A percentile compares a stretch with the other conserved stretches of the same genome.
These are phyloP conservation scores for Parazoanthus swiftii DNA, from an alignment of 92 coral and sea anemone species.

Conservation along the genomic window DNA sequence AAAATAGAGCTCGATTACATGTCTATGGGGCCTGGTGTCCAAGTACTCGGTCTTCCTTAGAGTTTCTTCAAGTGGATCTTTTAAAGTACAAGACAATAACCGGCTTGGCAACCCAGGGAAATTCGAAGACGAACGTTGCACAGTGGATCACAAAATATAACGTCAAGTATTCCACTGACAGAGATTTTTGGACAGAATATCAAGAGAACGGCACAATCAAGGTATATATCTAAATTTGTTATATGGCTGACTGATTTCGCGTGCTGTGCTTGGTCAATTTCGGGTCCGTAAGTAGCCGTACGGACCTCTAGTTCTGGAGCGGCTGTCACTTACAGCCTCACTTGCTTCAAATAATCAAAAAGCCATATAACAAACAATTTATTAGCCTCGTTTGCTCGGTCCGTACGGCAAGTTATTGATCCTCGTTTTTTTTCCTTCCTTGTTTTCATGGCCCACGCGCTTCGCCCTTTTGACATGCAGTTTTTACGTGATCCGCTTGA, in stretches of 20 bases:
- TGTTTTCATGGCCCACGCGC: too few relatives aligned
- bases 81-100: slow-evolving; percentile 47
- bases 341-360: too few relatives aligned
- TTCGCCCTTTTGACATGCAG: too few relatives aligned
- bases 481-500: too few relatives aligned
- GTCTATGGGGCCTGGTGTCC: slow-evolving; percentile 56
- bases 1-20: slow-evolving; percentile 40
- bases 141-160: slow-evolving; percentile 59
- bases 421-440: too few relatives aligned
- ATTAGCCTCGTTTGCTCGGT: too few relatives aligned
- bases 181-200: slow-evolving; percentile 44
- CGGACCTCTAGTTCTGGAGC: too few relatives aligned
- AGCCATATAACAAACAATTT: too few relatives aligned
- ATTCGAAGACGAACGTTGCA: slow-evolving; percentile 19
- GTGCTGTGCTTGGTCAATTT: too few relatives aligned
- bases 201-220: slow-evolving; percentile 17
- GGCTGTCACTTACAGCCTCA: too few relatives aligned
- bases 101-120: slow-evolving; percentile 69
- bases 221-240: slow-evolving; percentile 12
- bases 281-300: too few relatives aligned
- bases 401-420: too few relatives aligned
- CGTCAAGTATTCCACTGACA: slow-evolving; percentile 50
- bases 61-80: slow-evolving; percentile 50
- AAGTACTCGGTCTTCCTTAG: slow-evolving; percentile 2
- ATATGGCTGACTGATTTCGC: neutral